phyloP scores from a whole-genome alignment of 2,797 vertebrate species.

The Cryptoblepharus egeriae region DNA sequence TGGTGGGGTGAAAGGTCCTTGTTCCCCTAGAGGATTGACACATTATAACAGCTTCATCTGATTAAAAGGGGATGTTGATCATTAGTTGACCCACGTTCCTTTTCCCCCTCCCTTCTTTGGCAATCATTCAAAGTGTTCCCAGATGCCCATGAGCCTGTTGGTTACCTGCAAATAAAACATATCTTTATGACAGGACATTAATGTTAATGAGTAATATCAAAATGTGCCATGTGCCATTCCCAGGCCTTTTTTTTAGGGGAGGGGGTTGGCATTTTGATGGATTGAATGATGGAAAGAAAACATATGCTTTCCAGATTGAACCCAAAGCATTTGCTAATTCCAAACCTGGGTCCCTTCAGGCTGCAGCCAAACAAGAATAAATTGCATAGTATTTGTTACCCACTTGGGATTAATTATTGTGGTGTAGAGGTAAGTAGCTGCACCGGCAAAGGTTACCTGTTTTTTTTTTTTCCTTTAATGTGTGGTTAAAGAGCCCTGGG shows the following conservation, averaged over 20 bases:
- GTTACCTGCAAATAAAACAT: conserved; percentile 80
- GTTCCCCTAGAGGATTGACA: conserved; percentile 77
- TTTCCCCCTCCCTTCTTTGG: conserved; percentile 54
- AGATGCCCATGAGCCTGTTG: conserved; percentile 72
- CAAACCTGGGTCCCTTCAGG: conserved; percentile 69
- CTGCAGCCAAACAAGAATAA: conserved; percentile 72
- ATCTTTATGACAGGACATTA: conserved; percentile 75
- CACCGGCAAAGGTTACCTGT: conserved; percentile 70
- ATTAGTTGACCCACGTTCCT: conserved; percentile 80
- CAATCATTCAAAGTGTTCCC: conserved; percentile 82
- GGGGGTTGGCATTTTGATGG: conserved; percentile 66
- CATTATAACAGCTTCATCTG: conserved; percentile 81
- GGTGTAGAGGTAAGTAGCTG: conserved; percentile 79
- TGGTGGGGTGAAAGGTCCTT: conserved; percentile 78
- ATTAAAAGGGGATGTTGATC: conserved; percentile 84
- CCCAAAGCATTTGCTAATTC: conserved; percentile 66
- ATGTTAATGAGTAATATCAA: conserved; percentile 72
- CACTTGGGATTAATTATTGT: conserved; percentile 82
- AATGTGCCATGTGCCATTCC: conserved; percentile 68
- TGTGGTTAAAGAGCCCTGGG: conserved; percentile 70
- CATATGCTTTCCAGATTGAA: conserved; percentile 84
- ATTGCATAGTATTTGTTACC: conserved; percentile 74
- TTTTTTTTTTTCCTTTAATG: conserved; percentile 76
- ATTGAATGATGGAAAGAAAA: conserved; percentile 77
- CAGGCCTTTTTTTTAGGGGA: conserved; percentile 42